Conservation (phyloP, 2,888 invertebrate species). For the Podotricha telesiphe region DNA sequence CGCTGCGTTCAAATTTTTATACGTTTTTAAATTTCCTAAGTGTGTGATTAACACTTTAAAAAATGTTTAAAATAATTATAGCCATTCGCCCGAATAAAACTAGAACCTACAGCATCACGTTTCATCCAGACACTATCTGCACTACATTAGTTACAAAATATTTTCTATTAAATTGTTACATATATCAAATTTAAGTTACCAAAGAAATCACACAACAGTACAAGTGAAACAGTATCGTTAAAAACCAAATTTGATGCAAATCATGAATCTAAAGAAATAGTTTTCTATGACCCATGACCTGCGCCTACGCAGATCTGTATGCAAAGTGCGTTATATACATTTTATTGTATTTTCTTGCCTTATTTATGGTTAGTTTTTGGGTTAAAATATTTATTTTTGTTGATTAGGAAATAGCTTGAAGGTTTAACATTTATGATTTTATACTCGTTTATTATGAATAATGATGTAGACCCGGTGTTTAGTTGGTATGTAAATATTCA, state of each 20-base stretch:
- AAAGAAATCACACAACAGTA: slow-evolving; percentile 1
- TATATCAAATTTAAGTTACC: neutral
- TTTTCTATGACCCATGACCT: slow-evolving; percentile 28
- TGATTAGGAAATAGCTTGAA: neutral
- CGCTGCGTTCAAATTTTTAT: no score
- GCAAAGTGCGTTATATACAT: slow-evolving; percentile 21
- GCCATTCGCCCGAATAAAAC: no score
- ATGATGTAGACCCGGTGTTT: no score
- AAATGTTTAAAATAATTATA: no score
- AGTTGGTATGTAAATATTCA: no score
- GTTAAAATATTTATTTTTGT: slow-evolving; percentile 1
- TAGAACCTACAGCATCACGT: no score
- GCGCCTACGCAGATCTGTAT: slow-evolving; percentile 28
- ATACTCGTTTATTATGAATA: neutral
- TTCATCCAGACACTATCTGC: no score
- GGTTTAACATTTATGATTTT: neutral
- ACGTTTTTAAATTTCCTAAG: no score
- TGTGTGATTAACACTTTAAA: no score
- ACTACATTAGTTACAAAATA: no score
- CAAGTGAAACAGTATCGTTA: slow-evolving; percentile 1
- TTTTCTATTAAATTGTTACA: no score
- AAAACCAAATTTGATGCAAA: slow-evolving; percentile 14
- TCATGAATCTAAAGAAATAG: neutral
- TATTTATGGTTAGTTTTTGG: slow-evolving; percentile 7
- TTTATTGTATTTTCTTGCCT: slow-evolving; percentile 12